Conservation (phyloP, 2,888 invertebrate species). For the Lymantria dispar region DNA sequence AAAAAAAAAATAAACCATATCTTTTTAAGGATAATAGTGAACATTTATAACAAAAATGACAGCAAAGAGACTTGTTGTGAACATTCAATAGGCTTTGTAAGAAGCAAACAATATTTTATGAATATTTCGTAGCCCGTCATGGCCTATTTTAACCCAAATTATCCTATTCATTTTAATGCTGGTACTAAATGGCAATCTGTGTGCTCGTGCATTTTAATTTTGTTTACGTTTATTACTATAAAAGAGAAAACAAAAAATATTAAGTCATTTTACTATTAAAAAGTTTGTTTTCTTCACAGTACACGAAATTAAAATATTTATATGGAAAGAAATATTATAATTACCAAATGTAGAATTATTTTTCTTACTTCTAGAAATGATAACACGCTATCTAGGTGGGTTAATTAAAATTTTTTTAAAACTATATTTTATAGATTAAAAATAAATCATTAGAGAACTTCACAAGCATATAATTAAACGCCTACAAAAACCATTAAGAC, state of each 20-base stretch:
- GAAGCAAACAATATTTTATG: constrained; percentile 36
- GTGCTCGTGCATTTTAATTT: constrained; percentile 24
- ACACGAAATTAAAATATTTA: too few species aligned
- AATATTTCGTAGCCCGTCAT: constrained; percentile 38
- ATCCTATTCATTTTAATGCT: constrained; percentile 43
- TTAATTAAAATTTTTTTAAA: too few species aligned
- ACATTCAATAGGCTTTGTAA: constrained; percentile 31
- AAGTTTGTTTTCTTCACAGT: too few species aligned
- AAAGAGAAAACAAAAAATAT: not conserved
- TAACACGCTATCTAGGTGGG: too few species aligned
- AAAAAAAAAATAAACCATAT: too few species aligned
- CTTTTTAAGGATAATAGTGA: not conserved
- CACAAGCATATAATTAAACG: too few species aligned
- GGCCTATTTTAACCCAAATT: constrained; percentile 38
- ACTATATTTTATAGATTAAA: too few species aligned
- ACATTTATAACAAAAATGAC: constrained; percentile 4
- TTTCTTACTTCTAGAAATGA: too few species aligned
- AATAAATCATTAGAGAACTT: too few species aligned
- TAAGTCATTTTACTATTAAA: not conserved
- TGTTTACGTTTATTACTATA: constrained; percentile 4
- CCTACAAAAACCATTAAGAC: too few species aligned
- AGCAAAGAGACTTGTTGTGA: constrained; percentile 19
- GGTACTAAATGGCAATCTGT: constrained; percentile 32
- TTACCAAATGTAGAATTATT: too few species aligned
- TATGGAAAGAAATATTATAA: too few species aligned